phyloP scores from a whole-genome alignment of 92 coral and sea anemone genomes.

The Anthopleura xanthogrammica region DNA sequence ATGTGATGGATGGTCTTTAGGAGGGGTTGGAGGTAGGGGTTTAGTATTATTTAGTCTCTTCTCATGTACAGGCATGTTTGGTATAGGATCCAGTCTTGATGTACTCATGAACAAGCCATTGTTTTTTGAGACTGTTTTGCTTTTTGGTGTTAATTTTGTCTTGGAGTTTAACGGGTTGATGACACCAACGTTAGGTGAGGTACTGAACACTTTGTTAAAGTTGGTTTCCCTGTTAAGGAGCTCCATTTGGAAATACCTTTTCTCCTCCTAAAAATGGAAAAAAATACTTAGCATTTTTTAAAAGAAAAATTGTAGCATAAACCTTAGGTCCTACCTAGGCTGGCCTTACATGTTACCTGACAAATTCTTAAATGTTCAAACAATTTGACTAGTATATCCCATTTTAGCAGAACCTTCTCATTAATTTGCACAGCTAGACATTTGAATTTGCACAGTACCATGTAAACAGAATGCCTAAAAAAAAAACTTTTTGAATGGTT shows the following conservation, averaged over 20 bases:
- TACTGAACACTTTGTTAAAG: slow-evolving; percentile 92
- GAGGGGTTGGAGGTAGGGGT: slow-evolving; percentile 98
- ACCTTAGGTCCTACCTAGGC: no score
- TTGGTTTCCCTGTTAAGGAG: slow-evolving; percentile 96
- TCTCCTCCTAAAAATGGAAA: slow-evolving; percentile 70
- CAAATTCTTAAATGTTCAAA: no score
- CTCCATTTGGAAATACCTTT: slow-evolving; percentile 92
- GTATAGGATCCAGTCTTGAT: slow-evolving; percentile 90
- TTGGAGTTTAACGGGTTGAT: slow-evolving; percentile 91
- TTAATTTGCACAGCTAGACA: no score
- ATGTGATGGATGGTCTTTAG: slow-evolving; percentile 58
- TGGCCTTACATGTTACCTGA: no score
- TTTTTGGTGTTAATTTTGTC: slow-evolving; percentile 65
- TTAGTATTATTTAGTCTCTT: slow-evolving; percentile 78
- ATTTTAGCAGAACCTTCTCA: no score
- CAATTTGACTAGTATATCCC: no score
- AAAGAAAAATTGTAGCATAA: no score
- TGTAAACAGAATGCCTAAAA: no score
- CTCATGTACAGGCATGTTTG: slow-evolving; percentile 89
- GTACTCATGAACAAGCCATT: slow-evolving; percentile 65
- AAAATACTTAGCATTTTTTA: neutral
- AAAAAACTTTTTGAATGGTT: no score
- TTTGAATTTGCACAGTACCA: no score
- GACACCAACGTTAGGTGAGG: slow-evolving; percentile 90
- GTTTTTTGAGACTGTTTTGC: slow-evolving; percentile 27